Conservation (phyloP, 1,140 invertebrate species). For the Xylocopa sonorina region DNA sequence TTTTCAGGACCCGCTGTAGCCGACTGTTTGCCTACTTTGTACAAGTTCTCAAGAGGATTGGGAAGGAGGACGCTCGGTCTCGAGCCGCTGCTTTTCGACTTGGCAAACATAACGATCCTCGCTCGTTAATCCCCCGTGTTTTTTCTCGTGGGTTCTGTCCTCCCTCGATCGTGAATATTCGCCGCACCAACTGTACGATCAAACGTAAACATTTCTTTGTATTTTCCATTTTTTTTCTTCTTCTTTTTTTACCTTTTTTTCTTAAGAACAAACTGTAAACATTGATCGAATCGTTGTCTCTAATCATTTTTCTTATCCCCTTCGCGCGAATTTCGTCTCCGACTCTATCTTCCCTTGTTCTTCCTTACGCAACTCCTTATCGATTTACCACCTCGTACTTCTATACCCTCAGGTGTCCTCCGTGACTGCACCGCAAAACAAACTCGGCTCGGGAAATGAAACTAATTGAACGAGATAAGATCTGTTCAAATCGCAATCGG, state of each 20-base stretch:
- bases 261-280: background rate
- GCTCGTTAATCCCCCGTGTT: background rate
- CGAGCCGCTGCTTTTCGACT: slow-evolving; percentile 86
- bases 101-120: slow-evolving; percentile 86
- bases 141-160: background rate
- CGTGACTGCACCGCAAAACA: no score
- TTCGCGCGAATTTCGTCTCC: background rate
- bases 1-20: slow-evolving; percentile 95
- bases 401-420: no score
- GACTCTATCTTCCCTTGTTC: background rate
- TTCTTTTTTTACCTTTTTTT: no score
- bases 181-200: background rate
- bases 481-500: no score
- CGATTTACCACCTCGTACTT: slow-evolving; percentile 11
- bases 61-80: slow-evolving; percentile 81
- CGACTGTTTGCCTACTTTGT: slow-evolving; percentile 93
- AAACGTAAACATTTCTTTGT: background rate
- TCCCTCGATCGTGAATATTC: slow-evolving; percentile 3
- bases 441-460: no score
- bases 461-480: no score
- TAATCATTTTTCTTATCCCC: background rate
- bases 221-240: background rate
- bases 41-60: slow-evolving; percentile 94
- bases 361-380: slow-evolving; percentile 26
- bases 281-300: background rate